Percentiles rank a stretch among this genome's conserved stretches.
Evolutionary conservation across 2,888 invertebrate species (phyloP).

Genomic region (Chrysolina oricalcia): DNA sequence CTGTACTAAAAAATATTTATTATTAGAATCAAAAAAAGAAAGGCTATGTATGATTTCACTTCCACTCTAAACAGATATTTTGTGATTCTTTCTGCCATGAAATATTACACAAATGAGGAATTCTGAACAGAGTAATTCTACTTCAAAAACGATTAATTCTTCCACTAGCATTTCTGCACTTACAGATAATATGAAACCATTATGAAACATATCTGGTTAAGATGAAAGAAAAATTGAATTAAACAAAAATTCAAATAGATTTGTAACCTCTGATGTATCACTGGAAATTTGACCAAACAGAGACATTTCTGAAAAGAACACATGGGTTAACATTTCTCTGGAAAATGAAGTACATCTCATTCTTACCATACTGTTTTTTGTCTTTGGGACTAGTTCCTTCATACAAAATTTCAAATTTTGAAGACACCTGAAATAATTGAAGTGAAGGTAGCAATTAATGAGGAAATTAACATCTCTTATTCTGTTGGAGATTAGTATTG

Average conservation of each 20-base stretch:
- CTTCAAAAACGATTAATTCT: too few relatives aligned
- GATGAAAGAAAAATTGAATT: neutral
- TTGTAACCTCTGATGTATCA: constrained; percentile 48
- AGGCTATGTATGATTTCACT: neutral
- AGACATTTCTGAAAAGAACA: constrained; percentile 51
- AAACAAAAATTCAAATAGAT: neutral
- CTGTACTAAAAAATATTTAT: neutral
- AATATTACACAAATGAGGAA: neutral
- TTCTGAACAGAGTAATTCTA: too few relatives aligned
- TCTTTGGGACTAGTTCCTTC: constrained; percentile 36
- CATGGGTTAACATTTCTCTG: neutral
- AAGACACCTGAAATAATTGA: constrained; percentile 52
- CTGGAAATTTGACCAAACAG: constrained; percentile 55
- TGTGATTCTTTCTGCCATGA: neutral
- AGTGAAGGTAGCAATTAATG: neutral
- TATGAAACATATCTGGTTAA: neutral
- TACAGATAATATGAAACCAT: neutral
- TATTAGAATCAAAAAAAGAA: neutral
- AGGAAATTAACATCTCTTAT: neutral
- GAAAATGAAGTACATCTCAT: neutral
- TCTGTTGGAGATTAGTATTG: neutral
- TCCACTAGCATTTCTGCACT: too few relatives aligned
- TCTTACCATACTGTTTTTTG: constrained; percentile 45
- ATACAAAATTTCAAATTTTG: constrained; percentile 57
- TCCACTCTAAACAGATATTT: neutral